Percentiles rank a stretch among this genome's conserved stretches.
Conservation (phyloP, 2,797 vertebrate genomes). For the Ceyx erithaca region DNA sequence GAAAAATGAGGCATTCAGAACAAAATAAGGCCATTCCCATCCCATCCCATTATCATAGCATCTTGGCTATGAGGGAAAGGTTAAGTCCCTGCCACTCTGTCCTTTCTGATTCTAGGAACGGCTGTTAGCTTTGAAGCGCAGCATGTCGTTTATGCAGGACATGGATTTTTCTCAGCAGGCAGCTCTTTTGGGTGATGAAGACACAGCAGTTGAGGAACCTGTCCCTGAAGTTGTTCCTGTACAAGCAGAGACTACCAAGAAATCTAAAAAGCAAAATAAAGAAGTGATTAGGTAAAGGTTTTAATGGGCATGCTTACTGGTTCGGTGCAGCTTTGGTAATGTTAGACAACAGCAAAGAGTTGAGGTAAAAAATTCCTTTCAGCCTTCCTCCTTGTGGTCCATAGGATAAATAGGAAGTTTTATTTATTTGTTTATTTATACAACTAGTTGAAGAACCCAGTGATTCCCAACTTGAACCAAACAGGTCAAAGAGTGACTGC, state of each 20-base stretch:
- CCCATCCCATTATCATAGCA: constrained; percentile 78
- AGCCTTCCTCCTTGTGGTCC: not conserved
- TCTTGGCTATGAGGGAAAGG: constrained; percentile 78
- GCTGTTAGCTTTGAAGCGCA: constrained; percentile 97
- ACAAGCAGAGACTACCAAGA: constrained; percentile 91
- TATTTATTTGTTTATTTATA: not conserved
- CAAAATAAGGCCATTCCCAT: constrained; percentile 76
- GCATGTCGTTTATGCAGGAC: constrained; percentile 99
- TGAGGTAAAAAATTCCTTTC: not conserved
- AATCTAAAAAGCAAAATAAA: constrained; percentile 94
- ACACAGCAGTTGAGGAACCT: constrained; percentile 87
- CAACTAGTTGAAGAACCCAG: not conserved
- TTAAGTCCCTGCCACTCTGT: constrained; percentile 83
- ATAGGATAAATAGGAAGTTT: not conserved
- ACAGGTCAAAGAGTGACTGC: not conserved
- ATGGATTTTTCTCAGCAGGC: constrained; percentile 99
- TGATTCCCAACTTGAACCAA: not conserved
- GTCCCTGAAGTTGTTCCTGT: constrained; percentile 88
- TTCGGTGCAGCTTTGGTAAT: not conserved
- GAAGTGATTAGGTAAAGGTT: constrained; percentile 90
- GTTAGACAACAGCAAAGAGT: not conserved
- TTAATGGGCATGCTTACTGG: not conserved
- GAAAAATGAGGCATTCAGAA: constrained; percentile 65
- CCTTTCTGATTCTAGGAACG: constrained; percentile 91
- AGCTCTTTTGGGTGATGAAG: constrained; percentile 94